These are phyloP conservation scores for Junonia oenone DNA, from an alignment of 2,888 invertebrate genomes.

Conservation along the genomic window DNA sequence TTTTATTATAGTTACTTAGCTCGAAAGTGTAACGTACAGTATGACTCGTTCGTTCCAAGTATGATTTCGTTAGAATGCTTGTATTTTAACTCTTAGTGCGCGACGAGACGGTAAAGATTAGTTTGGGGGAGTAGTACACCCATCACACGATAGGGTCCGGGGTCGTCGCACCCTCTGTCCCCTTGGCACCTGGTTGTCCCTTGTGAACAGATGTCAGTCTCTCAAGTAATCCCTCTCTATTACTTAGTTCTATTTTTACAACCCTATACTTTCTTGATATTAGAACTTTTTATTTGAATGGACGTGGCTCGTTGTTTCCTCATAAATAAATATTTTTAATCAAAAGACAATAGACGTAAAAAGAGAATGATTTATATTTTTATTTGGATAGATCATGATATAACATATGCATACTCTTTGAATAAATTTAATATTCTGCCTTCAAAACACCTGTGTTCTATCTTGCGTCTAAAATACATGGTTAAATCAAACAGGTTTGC, in stretches of 20 bases:
- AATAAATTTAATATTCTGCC: slow-evolving; percentile 10
- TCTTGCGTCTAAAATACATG: slow-evolving; percentile 34
- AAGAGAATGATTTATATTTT: neutral
- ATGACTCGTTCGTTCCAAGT: neutral
- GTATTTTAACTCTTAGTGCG: slow-evolving; percentile 10
- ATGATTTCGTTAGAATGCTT: neutral
- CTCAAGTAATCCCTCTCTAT: slow-evolving; percentile 42
- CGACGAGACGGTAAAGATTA: slow-evolving; percentile 39
- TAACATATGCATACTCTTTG: neutral
- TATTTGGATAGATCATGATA: neutral
- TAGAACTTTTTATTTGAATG: neutral
- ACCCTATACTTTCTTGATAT: slow-evolving; percentile 20
- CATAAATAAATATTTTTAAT: neutral
- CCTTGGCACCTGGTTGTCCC: slow-evolving; percentile 70
- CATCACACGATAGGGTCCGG: slow-evolving; percentile 51
- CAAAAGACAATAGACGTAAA: neutral
- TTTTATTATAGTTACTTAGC: too few species aligned
- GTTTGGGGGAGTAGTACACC: slow-evolving; percentile 32
- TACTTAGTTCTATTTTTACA: slow-evolving; percentile 25
- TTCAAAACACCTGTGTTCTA: slow-evolving; percentile 38
- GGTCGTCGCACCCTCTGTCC: slow-evolving; percentile 72
- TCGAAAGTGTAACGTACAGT: neutral
- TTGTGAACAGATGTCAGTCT: slow-evolving; percentile 61
- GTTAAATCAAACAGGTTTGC: slow-evolving; percentile 47
- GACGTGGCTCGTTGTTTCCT: neutral